These are phyloP conservation scores for Hemibagrus guttatus DNA, from an alignment of 2,797 vertebrate genomes.

Conservation along the genomic window DNA sequence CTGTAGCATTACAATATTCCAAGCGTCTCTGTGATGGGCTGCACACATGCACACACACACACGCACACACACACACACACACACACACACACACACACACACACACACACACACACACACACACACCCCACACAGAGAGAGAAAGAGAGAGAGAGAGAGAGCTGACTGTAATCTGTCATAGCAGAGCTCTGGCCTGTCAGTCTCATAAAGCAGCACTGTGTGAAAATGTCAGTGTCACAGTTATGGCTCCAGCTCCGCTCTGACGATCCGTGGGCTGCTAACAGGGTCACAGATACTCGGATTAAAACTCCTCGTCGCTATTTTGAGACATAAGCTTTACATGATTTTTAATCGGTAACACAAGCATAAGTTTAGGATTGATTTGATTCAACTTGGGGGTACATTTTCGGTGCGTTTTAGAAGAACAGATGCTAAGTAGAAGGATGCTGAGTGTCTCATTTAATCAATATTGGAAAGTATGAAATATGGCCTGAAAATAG, in stretches of 20 bases:
- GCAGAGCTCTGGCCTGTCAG: constrained; percentile 15
- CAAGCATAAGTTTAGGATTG: not conserved
- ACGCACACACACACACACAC: not conserved
- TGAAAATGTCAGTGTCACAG: constrained; percentile 51
- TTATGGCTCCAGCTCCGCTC: constrained; percentile 28
- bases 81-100: constrained; percentile 3
- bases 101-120: not conserved
- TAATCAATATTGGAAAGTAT: not conserved
- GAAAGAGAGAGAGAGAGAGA: not conserved
- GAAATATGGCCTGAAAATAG: not conserved
- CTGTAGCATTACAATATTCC: not conserved
- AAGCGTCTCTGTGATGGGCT: not conserved
- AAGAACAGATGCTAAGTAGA: not conserved
- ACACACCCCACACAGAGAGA: not conserved
- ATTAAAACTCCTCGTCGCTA: constrained; percentile 20
- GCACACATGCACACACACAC: not conserved
- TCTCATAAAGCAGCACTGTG: constrained; percentile 35
- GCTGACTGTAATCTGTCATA: constrained; percentile 24
- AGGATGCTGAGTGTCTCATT: not conserved
- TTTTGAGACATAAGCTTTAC: constrained; percentile 23
- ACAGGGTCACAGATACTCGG: constrained; percentile 31
- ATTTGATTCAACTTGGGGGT: not conserved
- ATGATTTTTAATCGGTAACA: constrained; percentile 21
- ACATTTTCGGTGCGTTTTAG: not conserved
- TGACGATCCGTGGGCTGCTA: constrained; percentile 25